Percentiles rank a stretch among this genome's conserved stretches.
These are phyloP conservation scores for Corythoichthys intestinalis DNA, from an alignment of 2,113 vertebrate genomes.

Conservation along the genomic window DNA sequence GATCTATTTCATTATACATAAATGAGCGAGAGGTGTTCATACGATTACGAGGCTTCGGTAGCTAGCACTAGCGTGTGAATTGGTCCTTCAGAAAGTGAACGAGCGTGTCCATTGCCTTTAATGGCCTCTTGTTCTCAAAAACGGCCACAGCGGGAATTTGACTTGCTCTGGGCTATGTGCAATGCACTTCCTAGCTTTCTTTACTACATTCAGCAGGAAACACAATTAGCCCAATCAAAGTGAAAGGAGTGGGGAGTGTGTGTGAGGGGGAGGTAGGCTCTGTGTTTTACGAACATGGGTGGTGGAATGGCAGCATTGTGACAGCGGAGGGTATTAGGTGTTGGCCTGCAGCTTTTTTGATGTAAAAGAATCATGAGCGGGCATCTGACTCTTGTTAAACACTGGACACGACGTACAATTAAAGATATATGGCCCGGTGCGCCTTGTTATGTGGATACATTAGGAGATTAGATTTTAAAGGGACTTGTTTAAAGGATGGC, in stretches of 20 bases:
- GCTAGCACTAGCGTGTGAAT: constrained; percentile 63
- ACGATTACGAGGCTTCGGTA: constrained; percentile 48
- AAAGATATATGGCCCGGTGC: constrained; percentile 65
- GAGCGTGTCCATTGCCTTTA: constrained; percentile 70
- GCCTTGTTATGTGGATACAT: constrained; percentile 68
- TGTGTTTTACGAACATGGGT: constrained; percentile 66
- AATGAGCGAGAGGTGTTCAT: constrained; percentile 33
- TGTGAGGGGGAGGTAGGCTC: not conserved
- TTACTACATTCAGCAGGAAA: constrained; percentile 71
- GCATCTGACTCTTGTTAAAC: constrained; percentile 67
- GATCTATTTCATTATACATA: constrained; percentile 24
- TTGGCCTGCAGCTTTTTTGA: constrained; percentile 60
- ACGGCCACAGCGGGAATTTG: constrained; percentile 55
- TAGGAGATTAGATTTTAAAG: constrained; percentile 72
- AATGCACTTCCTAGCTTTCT: constrained; percentile 54
- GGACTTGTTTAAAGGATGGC: constrained; percentile 53
- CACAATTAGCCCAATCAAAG: constrained; percentile 73
- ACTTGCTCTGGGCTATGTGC: constrained; percentile 53
- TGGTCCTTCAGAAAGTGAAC: constrained; percentile 63
- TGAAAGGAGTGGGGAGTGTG: constrained; percentile 40
- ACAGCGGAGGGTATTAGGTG: constrained; percentile 63
- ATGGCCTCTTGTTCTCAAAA: constrained; percentile 61
- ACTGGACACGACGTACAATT: constrained; percentile 50
- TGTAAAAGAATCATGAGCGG: constrained; percentile 51
- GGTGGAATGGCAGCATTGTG: constrained; percentile 65